Evolutionary conservation across 53 echinoderm and acorn worm species (phyloP).

Genomic region (Zoroaster sp.): DNA sequence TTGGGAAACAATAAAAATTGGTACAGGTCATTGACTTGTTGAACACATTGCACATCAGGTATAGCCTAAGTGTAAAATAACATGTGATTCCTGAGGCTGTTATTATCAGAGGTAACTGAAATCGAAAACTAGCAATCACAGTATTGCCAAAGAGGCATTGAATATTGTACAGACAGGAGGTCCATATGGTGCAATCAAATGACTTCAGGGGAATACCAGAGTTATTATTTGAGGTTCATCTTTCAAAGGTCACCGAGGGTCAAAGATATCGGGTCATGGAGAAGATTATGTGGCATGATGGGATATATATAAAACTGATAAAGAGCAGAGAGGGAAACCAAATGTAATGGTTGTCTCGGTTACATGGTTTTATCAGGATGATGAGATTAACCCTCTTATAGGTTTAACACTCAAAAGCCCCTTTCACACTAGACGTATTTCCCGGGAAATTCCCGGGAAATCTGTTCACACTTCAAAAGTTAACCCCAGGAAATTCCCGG

Average conservation of each 20-base stretch:
- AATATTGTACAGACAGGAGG: not conserved
- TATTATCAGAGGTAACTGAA: not conserved
- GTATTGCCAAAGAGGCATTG: not conserved
- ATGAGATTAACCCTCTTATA: no score
- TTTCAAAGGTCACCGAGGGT: constrained; percentile 24
- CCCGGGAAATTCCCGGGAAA: no score
- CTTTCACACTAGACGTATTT: no score
- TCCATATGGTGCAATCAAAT: not conserved
- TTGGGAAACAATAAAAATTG: no score
- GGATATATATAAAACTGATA: not conserved
- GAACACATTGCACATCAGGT: not conserved
- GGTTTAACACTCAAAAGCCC: no score
- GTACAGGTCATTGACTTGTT: not conserved
- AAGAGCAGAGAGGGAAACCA: not conserved
- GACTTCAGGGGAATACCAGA: not conserved
- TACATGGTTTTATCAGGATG: not conserved
- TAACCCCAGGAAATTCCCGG: no score
- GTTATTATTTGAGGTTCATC: constrained; percentile 39
- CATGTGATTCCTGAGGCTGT: not conserved
- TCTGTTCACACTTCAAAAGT: no score
- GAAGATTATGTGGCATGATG: not conserved
- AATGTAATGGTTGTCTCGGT: not conserved
- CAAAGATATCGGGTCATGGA: not conserved
- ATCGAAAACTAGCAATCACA: not conserved
- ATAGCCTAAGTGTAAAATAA: not conserved